phyloP scores from a whole-genome alignment of 2,113 vertebrate genomes.

The Alligator mississippiensis region DNA sequence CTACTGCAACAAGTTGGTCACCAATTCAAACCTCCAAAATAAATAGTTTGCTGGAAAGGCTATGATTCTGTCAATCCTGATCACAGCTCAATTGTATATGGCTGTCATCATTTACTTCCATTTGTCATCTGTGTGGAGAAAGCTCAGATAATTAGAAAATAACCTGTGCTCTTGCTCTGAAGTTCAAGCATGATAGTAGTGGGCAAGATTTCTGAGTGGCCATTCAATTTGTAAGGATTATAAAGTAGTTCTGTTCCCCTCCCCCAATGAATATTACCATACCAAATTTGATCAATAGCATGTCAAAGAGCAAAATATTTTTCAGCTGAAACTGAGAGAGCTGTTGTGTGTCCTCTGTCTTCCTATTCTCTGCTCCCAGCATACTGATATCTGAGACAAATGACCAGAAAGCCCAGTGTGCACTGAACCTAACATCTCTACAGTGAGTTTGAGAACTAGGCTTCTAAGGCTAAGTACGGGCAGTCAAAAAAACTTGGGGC shows the following conservation, averaged over 20 bases:
- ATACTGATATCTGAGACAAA: background rate
- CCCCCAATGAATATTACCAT: background rate
- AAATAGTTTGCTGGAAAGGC: no score
- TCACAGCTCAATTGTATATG: no score
- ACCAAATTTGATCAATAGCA: background rate
- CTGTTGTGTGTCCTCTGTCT: background rate
- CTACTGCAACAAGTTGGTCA: background rate
- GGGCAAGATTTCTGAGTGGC: rapidly evolving
- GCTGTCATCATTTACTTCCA: no score
- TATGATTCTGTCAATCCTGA: no score
- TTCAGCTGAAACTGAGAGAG: background rate
- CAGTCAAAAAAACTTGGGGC: no score
- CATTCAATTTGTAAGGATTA: background rate
- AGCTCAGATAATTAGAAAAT: no score
- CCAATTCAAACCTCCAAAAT: no score
- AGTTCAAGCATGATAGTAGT: rapidly evolving
- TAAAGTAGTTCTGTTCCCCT: background rate
- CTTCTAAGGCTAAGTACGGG: background rate
- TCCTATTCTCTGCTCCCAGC: background rate
- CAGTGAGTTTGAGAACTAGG: background rate
- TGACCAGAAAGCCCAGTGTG: background rate
- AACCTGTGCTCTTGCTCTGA: background rate
- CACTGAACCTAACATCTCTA: rapidly evolving
- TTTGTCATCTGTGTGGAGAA: no score
- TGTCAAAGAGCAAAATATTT: rapidly evolving